phyloP scores from a whole-genome alignment of 2,113 vertebrate species.

The Andinoacara biseriatus region DNA sequence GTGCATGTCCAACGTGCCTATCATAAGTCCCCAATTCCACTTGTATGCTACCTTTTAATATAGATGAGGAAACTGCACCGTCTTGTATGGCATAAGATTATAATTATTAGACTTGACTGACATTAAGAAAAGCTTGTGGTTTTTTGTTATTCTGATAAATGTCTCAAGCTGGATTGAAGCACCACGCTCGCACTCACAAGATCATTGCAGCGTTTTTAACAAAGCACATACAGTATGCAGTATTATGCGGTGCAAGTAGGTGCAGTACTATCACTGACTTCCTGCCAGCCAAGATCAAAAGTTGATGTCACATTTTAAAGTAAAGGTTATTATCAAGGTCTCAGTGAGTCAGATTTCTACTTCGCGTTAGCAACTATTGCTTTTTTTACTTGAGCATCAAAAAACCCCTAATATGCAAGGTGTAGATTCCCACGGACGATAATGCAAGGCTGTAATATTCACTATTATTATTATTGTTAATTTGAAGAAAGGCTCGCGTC shows the following conservation, averaged over 20 bases:
- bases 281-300: neutral
- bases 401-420: neutral
- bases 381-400: neutral
- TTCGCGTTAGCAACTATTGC: neutral
- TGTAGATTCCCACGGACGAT: neutral
- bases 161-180: neutral
- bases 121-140: neutral
- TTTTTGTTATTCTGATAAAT: neutral
- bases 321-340: constrained; percentile 23
- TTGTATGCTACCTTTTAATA: neutral
- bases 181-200: neutral
- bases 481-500: neutral
- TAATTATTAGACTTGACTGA: neutral
- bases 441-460: neutral
- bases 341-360: constrained; percentile 11
- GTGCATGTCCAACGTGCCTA: neutral
- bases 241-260: neutral
- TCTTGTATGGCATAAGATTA: neutral
- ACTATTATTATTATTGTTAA: fast-evolving
- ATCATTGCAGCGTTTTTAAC: neutral
- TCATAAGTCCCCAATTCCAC: neutral
- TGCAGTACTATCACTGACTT: neutral
- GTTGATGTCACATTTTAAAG: neutral
- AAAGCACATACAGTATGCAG: neutral
- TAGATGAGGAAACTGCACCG: neutral